phyloP scores from a whole-genome alignment of 2,113 vertebrate genomes.

The Protobothrops flavoviridis region DNA sequence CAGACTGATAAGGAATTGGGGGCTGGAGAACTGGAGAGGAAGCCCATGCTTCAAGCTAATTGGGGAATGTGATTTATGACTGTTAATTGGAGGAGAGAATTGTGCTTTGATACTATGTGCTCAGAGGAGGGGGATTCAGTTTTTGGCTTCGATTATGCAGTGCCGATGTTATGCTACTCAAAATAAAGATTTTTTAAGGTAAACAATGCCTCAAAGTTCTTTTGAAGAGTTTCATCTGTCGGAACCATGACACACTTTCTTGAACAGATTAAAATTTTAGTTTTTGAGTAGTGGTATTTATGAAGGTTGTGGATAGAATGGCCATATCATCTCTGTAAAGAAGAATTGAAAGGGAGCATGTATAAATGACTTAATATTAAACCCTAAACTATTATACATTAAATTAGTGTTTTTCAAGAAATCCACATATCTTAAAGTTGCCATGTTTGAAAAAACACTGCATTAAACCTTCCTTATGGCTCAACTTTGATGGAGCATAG shows the following conservation, averaged over 20 bases:
- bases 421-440: not conserved
- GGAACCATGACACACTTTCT: not conserved
- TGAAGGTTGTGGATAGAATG: not conserved
- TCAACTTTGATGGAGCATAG: not conserved
- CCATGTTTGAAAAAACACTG: not conserved
- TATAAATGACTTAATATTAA: not conserved
- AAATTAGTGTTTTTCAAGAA: not conserved
- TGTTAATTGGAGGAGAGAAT: too few species aligned
- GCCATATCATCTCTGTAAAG: not conserved
- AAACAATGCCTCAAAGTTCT: too few species aligned
- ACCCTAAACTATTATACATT: not conserved
- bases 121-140: too few species aligned
- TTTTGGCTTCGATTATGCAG: too few species aligned
- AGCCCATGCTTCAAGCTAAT: too few species aligned
- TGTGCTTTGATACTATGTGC: too few species aligned
- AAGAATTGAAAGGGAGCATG: not conserved
- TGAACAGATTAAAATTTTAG: not conserved
- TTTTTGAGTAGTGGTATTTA: not conserved
- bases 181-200: too few species aligned
- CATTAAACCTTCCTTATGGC: not conserved
- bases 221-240: too few species aligned
- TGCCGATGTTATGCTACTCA: too few species aligned
- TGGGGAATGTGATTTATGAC: too few species aligned
- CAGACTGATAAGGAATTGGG: too few species aligned
- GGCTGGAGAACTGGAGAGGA: too few species aligned